Evolutionary conservation across 53 echinoderm and acorn worm genomes (phyloP), one percentile per base, ranked within the genome.

Genomic region (Holothuria leucospilota): DNA sequence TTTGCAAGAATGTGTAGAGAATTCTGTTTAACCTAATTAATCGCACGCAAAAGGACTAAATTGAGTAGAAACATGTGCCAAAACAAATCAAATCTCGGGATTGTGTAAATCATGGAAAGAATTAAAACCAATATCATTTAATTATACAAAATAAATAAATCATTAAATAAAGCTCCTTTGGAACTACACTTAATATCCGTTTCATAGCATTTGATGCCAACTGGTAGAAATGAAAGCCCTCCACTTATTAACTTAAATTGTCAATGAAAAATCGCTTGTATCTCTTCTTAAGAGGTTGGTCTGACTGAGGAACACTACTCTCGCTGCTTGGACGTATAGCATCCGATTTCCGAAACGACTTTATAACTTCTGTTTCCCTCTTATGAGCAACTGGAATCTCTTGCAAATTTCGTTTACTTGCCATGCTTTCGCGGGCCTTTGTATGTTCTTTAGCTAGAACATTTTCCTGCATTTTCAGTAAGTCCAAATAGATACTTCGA

Each of bases 261-360:
- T 80, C 80, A n/a, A 80, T 60, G 80, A 80, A 80, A 61, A 80
- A 80, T 80, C 80, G 25, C 34, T 80, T 80, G 8, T 80, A 80
- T 20, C 80, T 58, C 59, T 80, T 80, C 38, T 80, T 80, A 21
- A 80, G 56, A 20, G 80, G 80, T 20, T 80, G 80, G 30, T 80
- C 80, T 9, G 80, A 80, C 56, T 80, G 80, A 14, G 80, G 80
- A 38, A 80, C 80, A 25, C 27, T 75, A 56, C 59, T 58, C 27
- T 20, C 61, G 15, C 59, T 59, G 14, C 12, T 29, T 4, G 30
- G 12, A 29, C 67, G 27, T 14, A 29, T 1, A 67, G 27, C 24
- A 2, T 27, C 27, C 30, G 67, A 67, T 13, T 29, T 30, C 13
- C 28, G 27, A 16, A 27, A 13, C 26, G 27, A 29, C 34, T 61